Conservation (phyloP, 2,888 invertebrate genomes). For the Pediacus dermestoides region DNA sequence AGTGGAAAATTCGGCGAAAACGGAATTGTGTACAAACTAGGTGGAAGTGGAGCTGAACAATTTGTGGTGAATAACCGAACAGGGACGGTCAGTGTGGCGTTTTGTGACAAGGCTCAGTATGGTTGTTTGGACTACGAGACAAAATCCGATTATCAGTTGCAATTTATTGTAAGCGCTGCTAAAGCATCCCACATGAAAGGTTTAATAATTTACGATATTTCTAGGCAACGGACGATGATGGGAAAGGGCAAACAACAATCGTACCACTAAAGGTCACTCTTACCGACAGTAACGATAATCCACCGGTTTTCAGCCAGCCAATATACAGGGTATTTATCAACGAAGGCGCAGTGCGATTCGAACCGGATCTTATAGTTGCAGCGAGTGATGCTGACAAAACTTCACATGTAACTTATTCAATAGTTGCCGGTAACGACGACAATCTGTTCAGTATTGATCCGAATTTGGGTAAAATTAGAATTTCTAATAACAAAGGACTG, state of each 20-base stretch:
- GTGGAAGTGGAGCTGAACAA: conserved; percentile 77
- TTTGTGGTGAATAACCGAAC: conserved; percentile 76
- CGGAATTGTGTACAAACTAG: conserved; percentile 81
- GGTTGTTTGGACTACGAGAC: conserved; percentile 85
- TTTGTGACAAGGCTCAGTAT: conserved; percentile 61
- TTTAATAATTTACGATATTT: conserved; percentile 16
- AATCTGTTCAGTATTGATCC: conserved; percentile 69
- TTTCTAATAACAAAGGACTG: conserved; percentile 54
- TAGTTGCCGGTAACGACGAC: conserved; percentile 59
- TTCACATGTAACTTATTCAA: conserved; percentile 74
- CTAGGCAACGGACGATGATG: conserved; percentile 82
- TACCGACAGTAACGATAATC: conserved; percentile 84
- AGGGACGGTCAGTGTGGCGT: conserved; percentile 77
- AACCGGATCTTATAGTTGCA: conserved; percentile 68
- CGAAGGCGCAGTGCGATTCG: conserved; percentile 81
- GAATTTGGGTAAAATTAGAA: conserved; percentile 63
- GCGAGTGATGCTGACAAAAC: conserved; percentile 79
- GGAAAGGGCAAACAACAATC: conserved; percentile 72
- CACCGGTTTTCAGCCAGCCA: conserved; percentile 75
- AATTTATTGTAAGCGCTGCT: conserved; percentile 64
- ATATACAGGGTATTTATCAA: conserved; percentile 79
- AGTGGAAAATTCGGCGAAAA: conserved; percentile 76
- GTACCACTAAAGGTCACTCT: conserved; percentile 77
- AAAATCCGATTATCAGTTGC: conserved; percentile 75
- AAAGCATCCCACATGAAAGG: not conserved